Base-by-base conservation (phyloP, 2,113 vertebrate genomes). In the Theristicus caerulescens region DNA sequence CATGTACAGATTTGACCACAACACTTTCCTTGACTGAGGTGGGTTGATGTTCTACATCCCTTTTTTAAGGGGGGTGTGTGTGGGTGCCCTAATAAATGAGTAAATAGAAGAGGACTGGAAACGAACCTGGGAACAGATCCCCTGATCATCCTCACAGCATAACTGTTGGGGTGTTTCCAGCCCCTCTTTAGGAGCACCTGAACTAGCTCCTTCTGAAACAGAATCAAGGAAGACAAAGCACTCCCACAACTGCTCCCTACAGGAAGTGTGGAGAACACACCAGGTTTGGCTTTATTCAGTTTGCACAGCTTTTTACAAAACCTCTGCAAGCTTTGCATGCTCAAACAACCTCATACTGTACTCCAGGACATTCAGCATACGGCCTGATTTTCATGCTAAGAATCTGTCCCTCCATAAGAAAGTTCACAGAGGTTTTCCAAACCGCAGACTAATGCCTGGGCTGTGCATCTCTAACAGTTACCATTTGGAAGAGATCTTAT, bases 11-110 rank as follows among this genome's bases (percentile, higher is more conserved):
- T 57, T 13, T 52, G 31, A 40, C 34, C 84, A 38, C 54, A 86
- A 77, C 24, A 61, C 20, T 26, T 61, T 14, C 85, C 55, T 61
- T 66, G 34, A 73, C 46, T 49, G 36, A 72, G 16, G 9, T 26
- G 27, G 15, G 8, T 12, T 74, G 34, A 73, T 44, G 27, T 32
- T 74, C 21, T 58, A 52, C 20, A 52, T 21, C 6, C 2, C 13
- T 44, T 42, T 69, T 71, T 57, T 49, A n/a, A 38, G 11, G 22
- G 6, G 4, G 1, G 7, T 1, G 15, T 10, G 24, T 0, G 14
- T 2, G 4, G 12, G 0, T 47, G 36, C 16, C 70, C 47, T 62
- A 84, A 66, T 69, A 72, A 73, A 52, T 14, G 17, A 54, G 9
- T 32, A 29, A 90, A 21, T 79, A 71, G 62, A 74, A 86, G 32